Evolutionary conservation across 2,888 invertebrate genomes (phyloP), one percentile per base, ranked within the genome.

Genomic region (Crioceris asparagi): DNA sequence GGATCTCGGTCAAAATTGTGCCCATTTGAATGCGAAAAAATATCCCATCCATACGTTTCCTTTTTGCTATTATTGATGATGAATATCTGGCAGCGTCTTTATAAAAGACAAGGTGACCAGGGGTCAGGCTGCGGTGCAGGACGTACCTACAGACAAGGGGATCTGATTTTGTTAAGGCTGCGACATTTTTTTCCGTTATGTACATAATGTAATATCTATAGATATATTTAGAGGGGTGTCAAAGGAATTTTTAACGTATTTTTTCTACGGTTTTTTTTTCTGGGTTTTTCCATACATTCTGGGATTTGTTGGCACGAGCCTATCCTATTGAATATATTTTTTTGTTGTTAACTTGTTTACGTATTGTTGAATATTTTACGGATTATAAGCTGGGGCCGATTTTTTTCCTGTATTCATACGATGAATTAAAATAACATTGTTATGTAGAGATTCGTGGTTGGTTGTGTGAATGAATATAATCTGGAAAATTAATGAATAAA

Each of bases 151-250:
- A n/a, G 45, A 44, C 44, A 38, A 39, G 43, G 45, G 46, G 38
- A 40, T 49, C 47, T 47, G 35, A 41, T 41, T 40, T 38, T 43
- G 40, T 41, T 47, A 41, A 44, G 43, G 44, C 11, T 40, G 35
- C 30, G 39, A 40, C 32, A 30, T 29, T 46, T 52, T 53, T 54
- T 53, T 53, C 53, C 55, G 54, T 54, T 54, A 52, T 40, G 40
- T 11, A 27, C 12, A 35, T 39, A 41, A 40, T 48, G 37, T 36
- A n/a, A n/a, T n/a, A n/a, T n/a, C n/a, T n/a, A n/a, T n/a, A n/a
- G n/a, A n/a, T n/a, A n/a, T n/a, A n/a, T n/a, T n/a, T n/a, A n/a
- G n/a, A 36, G 43, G 48, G 48, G 45, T 42, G 40, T 36, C 37
- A 38, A 39, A 32, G 36, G 37, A 33, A 43, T 46, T 49, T 46